Conservation (phyloP, 1,140 invertebrate genomes). For the Ostrea denselamellosa region DNA sequence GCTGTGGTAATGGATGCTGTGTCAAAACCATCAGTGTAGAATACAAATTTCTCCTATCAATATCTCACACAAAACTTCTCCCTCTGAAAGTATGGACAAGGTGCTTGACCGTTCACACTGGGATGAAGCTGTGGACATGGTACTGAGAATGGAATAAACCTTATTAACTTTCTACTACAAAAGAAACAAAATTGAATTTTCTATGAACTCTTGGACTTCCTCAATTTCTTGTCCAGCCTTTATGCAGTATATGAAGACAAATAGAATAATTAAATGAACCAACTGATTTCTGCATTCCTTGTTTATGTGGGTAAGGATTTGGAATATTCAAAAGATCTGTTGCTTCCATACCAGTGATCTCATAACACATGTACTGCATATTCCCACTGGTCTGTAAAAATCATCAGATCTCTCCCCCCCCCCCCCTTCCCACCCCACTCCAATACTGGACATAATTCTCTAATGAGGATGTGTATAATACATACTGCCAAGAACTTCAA, state of each 20-base stretch:
- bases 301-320: background rate
- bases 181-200: background rate
- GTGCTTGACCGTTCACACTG: background rate
- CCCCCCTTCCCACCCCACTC: no score
- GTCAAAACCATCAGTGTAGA: background rate
- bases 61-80: background rate
- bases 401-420: no score
- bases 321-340: background rate
- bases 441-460: background rate
- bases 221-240: background rate
- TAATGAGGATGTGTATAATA: background rate
- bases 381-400: no score
- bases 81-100: background rate
- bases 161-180: background rate
- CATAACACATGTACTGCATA: no score
- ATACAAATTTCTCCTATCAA: background rate
- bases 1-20: conserved; percentile 28
- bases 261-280: background rate
- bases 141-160: background rate
- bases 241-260: background rate
- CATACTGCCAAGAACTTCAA: background rate
- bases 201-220: conserved; percentile 1
- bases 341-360: background rate
- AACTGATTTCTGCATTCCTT: background rate
- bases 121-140: background rate